These are phyloP conservation scores for Nasonia oneida DNA, from an alignment of 2,888 invertebrate genomes.

Conservation along the genomic window DNA sequence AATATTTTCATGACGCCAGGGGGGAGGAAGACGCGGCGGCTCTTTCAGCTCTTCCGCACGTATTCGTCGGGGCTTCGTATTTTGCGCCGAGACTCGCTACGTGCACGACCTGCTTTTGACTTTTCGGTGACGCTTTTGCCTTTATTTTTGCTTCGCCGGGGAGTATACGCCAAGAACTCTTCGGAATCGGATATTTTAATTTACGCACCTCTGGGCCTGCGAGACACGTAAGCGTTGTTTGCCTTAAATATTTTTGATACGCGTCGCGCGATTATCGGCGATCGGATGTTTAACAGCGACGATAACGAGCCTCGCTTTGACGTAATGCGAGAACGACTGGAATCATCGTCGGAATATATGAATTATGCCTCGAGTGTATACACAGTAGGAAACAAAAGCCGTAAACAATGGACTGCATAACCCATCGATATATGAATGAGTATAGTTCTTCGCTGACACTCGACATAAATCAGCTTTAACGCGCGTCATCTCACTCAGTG, in stretches of 20 bases:
- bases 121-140: background rate
- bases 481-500: background rate
- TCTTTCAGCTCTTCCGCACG: background rate
- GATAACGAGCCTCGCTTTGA: background rate
- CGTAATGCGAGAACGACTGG: background rate
- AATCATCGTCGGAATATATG: background rate
- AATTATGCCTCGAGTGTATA: background rate
- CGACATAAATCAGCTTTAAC: background rate
- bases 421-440: background rate
- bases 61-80: background rate
- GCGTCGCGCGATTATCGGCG: too few species aligned
- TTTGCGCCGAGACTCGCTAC: background rate
- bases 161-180: too few species aligned
- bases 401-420: background rate
- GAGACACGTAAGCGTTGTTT: background rate
- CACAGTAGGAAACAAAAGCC: background rate
- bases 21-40: background rate
- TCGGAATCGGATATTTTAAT: background rate
- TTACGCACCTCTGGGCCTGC: background rate
- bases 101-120: background rate
- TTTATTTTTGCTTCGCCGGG: background rate
- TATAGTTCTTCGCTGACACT: background rate
- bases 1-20: conserved; percentile 27
- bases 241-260: background rate
- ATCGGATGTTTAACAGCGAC: too few species aligned